Evolutionary conservation across 2,797 vertebrate species (phyloP).

Genomic region (Siniperca scherzeri): DNA sequence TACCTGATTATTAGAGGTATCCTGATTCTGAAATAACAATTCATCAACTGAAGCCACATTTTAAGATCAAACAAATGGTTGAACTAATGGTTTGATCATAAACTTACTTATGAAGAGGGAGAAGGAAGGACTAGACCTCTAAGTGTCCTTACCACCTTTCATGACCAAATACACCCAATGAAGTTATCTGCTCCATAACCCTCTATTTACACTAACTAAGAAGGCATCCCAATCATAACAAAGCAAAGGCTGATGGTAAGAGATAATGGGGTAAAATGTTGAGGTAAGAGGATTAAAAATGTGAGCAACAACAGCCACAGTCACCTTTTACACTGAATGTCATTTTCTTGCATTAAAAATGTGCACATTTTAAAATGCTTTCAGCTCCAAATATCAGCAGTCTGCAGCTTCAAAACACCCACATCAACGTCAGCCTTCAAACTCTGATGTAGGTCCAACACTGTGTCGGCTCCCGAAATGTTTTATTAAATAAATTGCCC

Average conservation of each 20-base stretch:
- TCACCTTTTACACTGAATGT: neutral
- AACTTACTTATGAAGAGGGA: neutral
- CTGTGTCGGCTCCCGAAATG: neutral
- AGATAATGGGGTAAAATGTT: neutral
- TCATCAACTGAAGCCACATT: neutral
- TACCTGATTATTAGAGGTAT: neutral
- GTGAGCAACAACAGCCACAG: neutral
- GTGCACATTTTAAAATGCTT: constrained; percentile 8
- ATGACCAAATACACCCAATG: too few species aligned
- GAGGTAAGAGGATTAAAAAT: neutral
- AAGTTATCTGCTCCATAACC: too few species aligned
- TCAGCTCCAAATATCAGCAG: constrained; percentile 3
- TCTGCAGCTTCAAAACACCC: constrained; percentile 22
- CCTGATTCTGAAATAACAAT: neutral
- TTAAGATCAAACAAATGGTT: neutral
- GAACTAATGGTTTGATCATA: neutral
- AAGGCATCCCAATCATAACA: neutral
- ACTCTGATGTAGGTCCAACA: neutral
- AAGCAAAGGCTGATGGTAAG: neutral
- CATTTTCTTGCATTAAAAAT: constrained; percentile 6
- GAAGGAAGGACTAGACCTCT: neutral
- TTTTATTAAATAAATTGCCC: constrained; percentile 43
- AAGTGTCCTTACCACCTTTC: neutral
- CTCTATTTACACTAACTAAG: neutral
- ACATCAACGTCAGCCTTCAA: constrained; percentile 25